A percentile compares a stretch with the other conserved stretches of the same genome.
These are phyloP conservation scores for Drosophila conformis DNA, from an alignment of 2,888 invertebrate species.

Conservation along the genomic window DNA sequence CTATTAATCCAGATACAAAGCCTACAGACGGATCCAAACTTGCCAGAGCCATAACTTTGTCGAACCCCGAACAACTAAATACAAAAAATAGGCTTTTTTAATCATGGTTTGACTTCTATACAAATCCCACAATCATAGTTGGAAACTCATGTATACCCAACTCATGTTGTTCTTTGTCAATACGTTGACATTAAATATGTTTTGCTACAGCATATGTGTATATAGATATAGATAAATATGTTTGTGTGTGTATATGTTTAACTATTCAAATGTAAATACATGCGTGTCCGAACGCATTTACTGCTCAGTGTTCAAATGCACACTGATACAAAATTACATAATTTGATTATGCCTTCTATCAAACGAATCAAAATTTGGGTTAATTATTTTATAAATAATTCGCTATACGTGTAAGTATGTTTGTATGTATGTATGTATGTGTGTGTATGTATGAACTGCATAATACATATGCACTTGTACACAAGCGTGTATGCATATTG, in stretches of 20 bases:
- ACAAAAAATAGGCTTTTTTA: neutral
- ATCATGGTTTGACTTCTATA: neutral
- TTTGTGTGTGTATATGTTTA: slow-evolving; percentile 35
- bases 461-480: slow-evolving; percentile 3
- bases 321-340: slow-evolving; percentile 63
- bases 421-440: slow-evolving; percentile 13
- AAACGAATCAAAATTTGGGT: slow-evolving; percentile 52
- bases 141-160: neutral
- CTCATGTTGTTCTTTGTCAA: slow-evolving; percentile 30
- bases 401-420: slow-evolving; percentile 53
- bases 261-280: slow-evolving; percentile 41
- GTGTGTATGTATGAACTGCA: slow-evolving; percentile 1
- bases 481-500: slow-evolving; percentile 11
- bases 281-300: slow-evolving; percentile 28
- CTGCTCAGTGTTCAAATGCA: slow-evolving; percentile 28
- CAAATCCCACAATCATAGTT: neutral
- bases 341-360: slow-evolving; percentile 62
- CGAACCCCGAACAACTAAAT: neutral
- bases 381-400: slow-evolving; percentile 50
- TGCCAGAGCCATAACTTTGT: neutral
- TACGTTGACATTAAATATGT: slow-evolving; percentile 33
- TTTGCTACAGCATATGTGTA: slow-evolving; percentile 29
- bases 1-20: neutral
- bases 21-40: neutral
- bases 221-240: slow-evolving; percentile 48